Percentiles rank a stretch among this genome's conserved stretches.
Conservation (phyloP, 2,113 vertebrate species). For the Cephalopholis sonnerati region DNA sequence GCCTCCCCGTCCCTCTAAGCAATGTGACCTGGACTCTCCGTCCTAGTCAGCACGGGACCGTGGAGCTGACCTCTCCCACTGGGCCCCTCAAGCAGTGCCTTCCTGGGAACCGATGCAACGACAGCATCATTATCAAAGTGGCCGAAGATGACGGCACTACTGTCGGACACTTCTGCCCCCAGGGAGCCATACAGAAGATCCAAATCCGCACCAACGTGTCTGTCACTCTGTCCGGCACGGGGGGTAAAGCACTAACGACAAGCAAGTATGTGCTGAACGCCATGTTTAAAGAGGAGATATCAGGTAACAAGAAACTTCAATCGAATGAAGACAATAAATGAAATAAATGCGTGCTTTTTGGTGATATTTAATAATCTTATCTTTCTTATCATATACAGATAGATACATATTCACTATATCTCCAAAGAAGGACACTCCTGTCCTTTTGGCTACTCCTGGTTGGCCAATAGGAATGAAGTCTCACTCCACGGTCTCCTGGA, state of each 20-base stretch:
- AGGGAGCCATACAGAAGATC: constrained; percentile 87
- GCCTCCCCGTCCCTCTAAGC: constrained; percentile 82
- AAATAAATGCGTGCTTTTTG: not conserved
- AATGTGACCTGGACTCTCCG: constrained; percentile 88
- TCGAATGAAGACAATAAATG: not conserved
- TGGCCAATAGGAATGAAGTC: constrained; percentile 85
- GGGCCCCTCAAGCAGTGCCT: constrained; percentile 84
- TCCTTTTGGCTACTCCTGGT: constrained; percentile 88
- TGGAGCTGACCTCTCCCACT: constrained; percentile 80
- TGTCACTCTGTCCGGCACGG: constrained; percentile 80
- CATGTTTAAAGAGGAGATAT: constrained; percentile 83
- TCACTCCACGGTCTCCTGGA: constrained; percentile 89
- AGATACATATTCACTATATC: constrained; percentile 87
- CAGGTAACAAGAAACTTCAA: constrained; percentile 82
- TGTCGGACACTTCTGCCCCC: constrained; percentile 89
- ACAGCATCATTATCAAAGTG: constrained; percentile 83
- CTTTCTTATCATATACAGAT: constrained; percentile 79
- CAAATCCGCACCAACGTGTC: constrained; percentile 88
- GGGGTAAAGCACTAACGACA: constrained; percentile 45
- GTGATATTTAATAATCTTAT: not conserved
- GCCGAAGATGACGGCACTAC: constrained; percentile 64
- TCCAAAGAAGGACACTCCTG: constrained; percentile 74
- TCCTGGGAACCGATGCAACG: constrained; percentile 84
- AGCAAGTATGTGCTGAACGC: constrained; percentile 80
- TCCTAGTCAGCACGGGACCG: constrained; percentile 72